A percentile compares a stretch with the other conserved stretches of the same genome.
phyloP scores from a whole-genome alignment of 1,140 invertebrate genomes.

The Camponotus vicinus region DNA sequence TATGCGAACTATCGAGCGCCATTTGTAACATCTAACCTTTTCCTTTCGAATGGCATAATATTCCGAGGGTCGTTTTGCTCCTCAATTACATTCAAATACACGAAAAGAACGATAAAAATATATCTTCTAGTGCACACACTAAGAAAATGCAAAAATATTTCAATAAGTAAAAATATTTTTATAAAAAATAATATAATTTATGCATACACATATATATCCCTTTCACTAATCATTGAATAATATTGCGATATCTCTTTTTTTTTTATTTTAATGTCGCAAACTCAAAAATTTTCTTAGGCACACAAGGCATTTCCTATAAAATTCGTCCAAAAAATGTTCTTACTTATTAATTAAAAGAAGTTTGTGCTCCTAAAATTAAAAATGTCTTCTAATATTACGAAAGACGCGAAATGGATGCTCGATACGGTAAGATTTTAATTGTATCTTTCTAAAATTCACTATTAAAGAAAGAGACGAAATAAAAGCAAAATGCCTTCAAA shows the following conservation, averaged over 20 bases:
- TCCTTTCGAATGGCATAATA: slow-evolving; percentile 1
- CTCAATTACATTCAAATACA: not conserved
- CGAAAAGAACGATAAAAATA: not conserved
- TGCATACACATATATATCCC: not conserved
- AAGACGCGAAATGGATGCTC: not conserved
- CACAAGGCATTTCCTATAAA: not conserved
- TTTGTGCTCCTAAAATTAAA: not conserved
- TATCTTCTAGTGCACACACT: not conserved
- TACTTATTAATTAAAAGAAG: not conserved
- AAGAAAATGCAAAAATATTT: not conserved
- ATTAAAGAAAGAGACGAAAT: not conserved
- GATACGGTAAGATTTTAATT: slow-evolving; percentile 56
- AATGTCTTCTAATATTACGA: not conserved
- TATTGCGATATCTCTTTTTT: not conserved
- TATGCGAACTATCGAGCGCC: slow-evolving; percentile 8
- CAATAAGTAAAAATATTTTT: not conserved
- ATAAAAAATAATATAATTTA: not conserved
- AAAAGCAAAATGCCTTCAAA: slow-evolving; percentile 66
- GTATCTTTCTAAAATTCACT: slow-evolving; percentile 19
- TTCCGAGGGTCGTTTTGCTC: slow-evolving; percentile 26
- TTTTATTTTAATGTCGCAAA: not conserved
- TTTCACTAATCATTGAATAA: not conserved
- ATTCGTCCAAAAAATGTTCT: not conserved
- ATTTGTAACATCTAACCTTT: slow-evolving; percentile 57
- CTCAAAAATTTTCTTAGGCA: not conserved